Evolutionary conservation across 2,113 vertebrate genomes (phyloP).

Genomic region (Pseudopipra pipra): DNA sequence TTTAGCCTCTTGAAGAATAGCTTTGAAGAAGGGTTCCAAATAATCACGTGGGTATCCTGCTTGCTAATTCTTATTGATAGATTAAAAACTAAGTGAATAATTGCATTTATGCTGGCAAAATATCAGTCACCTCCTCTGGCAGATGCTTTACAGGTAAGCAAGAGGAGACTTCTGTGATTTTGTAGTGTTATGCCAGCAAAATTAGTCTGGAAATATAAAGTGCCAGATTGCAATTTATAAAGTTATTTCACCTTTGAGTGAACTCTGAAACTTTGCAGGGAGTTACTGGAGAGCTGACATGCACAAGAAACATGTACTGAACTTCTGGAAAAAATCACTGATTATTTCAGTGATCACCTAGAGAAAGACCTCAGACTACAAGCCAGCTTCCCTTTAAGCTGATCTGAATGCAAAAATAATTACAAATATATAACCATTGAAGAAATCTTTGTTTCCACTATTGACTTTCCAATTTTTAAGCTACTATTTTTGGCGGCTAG

Average conservation of each 20-base stretch:
- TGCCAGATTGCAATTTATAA: not conserved
- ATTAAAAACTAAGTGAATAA: conserved; percentile 2
- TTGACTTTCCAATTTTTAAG: not conserved
- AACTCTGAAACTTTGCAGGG: not conserved
- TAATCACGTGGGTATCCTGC: not conserved
- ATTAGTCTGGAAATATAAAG: not conserved
- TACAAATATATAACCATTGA: not conserved
- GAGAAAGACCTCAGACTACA: not conserved
- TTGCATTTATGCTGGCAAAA: not conserved
- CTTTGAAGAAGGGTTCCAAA: not conserved
- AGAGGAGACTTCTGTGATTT: not conserved
- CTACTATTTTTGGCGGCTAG: not conserved
- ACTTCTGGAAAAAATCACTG: not conserved
- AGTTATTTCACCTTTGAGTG: not conserved
- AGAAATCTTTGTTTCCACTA: not conserved
- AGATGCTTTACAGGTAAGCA: not conserved
- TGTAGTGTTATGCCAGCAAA: not conserved
- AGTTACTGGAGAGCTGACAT: not conserved
- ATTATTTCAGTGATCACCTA: not conserved
- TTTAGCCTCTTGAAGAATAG: not conserved
- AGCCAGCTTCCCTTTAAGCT: not conserved
- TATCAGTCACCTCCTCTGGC: not conserved
- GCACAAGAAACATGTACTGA: not conserved
- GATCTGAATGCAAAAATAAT: not conserved
- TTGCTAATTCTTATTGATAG: not conserved